A percentile compares a stretch with the other conserved stretches of the same genome.
Evolutionary conservation across 1,140 invertebrate genomes (phyloP).

Genomic region (Pinna nobilis): DNA sequence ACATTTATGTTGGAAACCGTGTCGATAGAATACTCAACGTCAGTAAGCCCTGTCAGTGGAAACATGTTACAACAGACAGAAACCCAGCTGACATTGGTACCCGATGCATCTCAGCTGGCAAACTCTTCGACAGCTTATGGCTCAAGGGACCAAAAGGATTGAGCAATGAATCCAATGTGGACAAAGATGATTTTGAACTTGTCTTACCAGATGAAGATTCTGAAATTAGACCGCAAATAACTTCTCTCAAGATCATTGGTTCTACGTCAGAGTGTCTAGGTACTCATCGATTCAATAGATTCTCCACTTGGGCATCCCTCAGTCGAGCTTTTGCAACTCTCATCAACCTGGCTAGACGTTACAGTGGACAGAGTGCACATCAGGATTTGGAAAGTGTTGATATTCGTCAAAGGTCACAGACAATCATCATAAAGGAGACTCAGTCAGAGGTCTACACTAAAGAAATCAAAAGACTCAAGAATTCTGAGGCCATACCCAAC

Average conservation of each 20-base stretch:
- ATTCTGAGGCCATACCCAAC: background rate
- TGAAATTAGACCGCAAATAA: background rate
- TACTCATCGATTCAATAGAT: background rate
- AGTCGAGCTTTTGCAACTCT: background rate
- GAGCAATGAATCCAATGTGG: background rate
- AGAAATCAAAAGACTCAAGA: background rate
- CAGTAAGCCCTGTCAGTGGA: conserved; percentile 19
- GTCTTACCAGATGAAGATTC: background rate
- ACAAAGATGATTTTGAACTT: background rate
- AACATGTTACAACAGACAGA: background rate
- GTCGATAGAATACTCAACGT: background rate
- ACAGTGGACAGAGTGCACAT: no score
- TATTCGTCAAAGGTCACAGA: background rate
- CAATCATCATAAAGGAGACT: background rate
- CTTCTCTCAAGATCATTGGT: background rate
- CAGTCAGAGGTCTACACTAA: conserved; percentile 1
- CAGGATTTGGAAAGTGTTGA: background rate
- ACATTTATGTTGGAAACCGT: conserved; percentile 30
- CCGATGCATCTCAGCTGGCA: background rate
- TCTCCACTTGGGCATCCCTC: background rate
- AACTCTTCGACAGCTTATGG: background rate
- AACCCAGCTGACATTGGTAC: conserved; percentile 12
- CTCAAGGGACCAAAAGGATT: background rate
- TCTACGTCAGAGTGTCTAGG: background rate
- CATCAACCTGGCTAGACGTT: background rate